Conservation (phyloP, 2,113 vertebrate species). For the Sporophila hypoxantha region DNA sequence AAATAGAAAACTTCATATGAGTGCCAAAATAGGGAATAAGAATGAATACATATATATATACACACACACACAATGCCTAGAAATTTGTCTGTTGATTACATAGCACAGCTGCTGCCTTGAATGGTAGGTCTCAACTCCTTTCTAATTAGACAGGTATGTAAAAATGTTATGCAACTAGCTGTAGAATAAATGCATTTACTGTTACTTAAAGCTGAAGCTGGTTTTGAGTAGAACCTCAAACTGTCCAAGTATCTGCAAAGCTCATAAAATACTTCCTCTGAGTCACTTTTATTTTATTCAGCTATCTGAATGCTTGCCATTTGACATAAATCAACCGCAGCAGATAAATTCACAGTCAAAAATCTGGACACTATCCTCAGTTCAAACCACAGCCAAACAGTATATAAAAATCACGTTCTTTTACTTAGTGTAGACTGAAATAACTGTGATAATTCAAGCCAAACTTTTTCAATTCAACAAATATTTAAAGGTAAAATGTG, state of each 20-base stretch:
- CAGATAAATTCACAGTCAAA: neutral
- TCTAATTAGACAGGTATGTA: neutral
- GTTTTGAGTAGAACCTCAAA: neutral
- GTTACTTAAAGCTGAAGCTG: neutral
- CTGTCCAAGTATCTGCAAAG: neutral
- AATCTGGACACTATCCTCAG: neutral
- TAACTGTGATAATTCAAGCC: neutral
- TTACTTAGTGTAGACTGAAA: neutral
- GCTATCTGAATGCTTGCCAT: neutral
- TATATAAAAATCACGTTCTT: neutral
- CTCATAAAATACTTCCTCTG: neutral
- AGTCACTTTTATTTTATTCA: neutral
- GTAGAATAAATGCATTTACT: neutral
- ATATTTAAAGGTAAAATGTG: neutral
- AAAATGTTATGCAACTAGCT: neutral
- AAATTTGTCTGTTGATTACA: neutral
- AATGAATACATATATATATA: neutral
- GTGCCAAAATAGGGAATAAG: neutral
- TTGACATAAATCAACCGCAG: neutral
- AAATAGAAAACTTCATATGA: neutral
- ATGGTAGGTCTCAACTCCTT: neutral
- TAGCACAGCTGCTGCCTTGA: neutral
- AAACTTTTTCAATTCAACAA: neutral
- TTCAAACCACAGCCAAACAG: neutral
- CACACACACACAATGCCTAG: neutral